Evolutionary conservation across 2,888 invertebrate genomes (phyloP), one percentile per base, ranked within the genome.

Genomic region (Notodonta ziczac): DNA sequence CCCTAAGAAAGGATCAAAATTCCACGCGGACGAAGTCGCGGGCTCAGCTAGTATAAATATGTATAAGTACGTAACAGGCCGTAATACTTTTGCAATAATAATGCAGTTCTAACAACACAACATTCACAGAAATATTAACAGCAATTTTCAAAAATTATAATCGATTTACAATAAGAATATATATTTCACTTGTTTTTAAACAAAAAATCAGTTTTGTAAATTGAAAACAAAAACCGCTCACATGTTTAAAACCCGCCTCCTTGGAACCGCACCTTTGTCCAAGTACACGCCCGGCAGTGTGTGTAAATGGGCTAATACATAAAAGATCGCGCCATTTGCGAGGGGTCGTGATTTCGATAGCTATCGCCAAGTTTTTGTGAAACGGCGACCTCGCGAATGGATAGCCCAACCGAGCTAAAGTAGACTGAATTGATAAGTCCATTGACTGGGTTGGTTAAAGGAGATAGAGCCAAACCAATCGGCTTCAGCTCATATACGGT

Each of bases 281-380:
- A 53, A 56, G 60, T 56, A 60, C 61, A 65, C 57, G 58, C 56
- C 65, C 62, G 59, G 69, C 55, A 62, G 61, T 51, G 68, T 63
- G 65, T 65, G 67, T 54, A 67, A 76, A 76, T 76, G 61, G 69
- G 67, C 73, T 76, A 69, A 76, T 76, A 76, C 76, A 76, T 76
- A 76, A 76, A 76, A 76, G 71, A 76, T 76, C 57, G 58, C 52
- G 48, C 69, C 61, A 73, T 76, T 74, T 67, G 66, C 65, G 71
- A 69, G 59, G 65, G 68, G 66, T 64, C 58, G 65, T 58, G 32
- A 63, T 60, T 66, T 63, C 65, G 69, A 74, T 62, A 63, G 68
- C 53, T 56, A 59, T 50, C 63, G 61, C 58, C 65, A 56, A 69
- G 69, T 71, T 62, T 69, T 59, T 61, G 56, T 44, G 24, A 24